These are phyloP conservation scores for Bilobella aurantiaca DNA, from an alignment of 1,140 invertebrate genomes.

Conservation along the genomic window DNA sequence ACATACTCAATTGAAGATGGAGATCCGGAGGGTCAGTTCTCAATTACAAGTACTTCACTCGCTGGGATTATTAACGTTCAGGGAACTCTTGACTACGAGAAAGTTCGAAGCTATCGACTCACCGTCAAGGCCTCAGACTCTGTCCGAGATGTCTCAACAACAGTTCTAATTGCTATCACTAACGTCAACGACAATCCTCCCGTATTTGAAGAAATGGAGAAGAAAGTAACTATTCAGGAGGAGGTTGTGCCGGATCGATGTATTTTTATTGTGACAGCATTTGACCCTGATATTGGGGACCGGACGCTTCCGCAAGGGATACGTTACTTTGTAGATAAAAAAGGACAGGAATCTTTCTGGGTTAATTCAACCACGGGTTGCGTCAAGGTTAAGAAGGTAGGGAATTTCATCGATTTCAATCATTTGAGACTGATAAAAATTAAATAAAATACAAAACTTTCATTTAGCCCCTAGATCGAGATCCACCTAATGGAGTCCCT, in stretches of 20 bases:
- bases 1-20: slow-evolving; percentile 66
- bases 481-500: slow-evolving; percentile 68
- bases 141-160: slow-evolving; percentile 58
- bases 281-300: slow-evolving; percentile 72
- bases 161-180: slow-evolving; percentile 63
- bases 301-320: slow-evolving; percentile 62
- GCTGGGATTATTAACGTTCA: slow-evolving; percentile 70
- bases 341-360: slow-evolving; percentile 51
- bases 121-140: slow-evolving; percentile 68
- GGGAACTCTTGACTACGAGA: slow-evolving; percentile 68
- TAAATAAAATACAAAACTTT: slow-evolving; percentile 22
- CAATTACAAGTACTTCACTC: slow-evolving; percentile 52
- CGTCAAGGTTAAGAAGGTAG: slow-evolving; percentile 55
- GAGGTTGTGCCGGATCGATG: slow-evolving; percentile 53
- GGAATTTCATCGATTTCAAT: background rate
- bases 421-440: background rate
- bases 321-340: slow-evolving; percentile 55
- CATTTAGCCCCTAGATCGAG: slow-evolving; percentile 66
- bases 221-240: slow-evolving; percentile 58
- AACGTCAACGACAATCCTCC: slow-evolving; percentile 76
- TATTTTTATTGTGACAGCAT: slow-evolving; percentile 57
- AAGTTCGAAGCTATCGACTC: slow-evolving; percentile 59
- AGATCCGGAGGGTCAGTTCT: slow-evolving; percentile 64
- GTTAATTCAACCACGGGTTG: slow-evolving; percentile 60
- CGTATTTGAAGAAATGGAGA: slow-evolving; percentile 54